phyloP scores from a whole-genome alignment of 2,888 invertebrate genomes.

The Brassicogethes aeneus region DNA sequence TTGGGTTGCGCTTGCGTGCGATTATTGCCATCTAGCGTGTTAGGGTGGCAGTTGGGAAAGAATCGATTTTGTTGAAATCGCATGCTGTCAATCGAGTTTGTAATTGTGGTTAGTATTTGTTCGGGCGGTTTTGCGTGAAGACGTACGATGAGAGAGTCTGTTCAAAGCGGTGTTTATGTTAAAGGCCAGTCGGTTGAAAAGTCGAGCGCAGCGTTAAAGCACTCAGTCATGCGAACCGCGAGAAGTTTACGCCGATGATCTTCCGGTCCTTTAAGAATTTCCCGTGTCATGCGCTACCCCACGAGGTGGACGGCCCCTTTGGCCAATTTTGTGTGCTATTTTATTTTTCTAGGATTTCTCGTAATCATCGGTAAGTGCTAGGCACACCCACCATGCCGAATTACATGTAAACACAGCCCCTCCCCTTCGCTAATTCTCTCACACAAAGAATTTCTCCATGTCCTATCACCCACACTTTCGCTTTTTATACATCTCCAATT shows the following conservation, averaged over 20 bases:
- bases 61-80: no score
- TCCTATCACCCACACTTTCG: no score
- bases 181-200: background rate
- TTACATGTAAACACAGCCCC: conserved; percentile 42
- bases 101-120: background rate
- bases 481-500: background rate
- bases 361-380: conserved; percentile 36
- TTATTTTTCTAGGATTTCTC: conserved; percentile 35
- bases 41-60: no score
- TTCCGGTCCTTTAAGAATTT: background rate
- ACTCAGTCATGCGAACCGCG: conserved; percentile 35
- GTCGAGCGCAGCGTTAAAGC: conserved; percentile 12
- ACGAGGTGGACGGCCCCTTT: conserved; percentile 33
- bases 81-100: background rate
- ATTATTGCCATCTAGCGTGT: no score
- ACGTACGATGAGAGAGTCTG: background rate
- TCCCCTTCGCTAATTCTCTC: conserved; percentile 32
- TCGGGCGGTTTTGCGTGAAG: background rate
- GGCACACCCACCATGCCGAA: conserved; percentile 39
- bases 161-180: background rate
- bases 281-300: conserved; percentile 28
- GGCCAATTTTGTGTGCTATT: conserved; percentile 27
- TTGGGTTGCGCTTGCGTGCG: no score
- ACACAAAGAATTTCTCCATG: conserved; percentile 28
- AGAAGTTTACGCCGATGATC: conserved; percentile 30